phyloP scores from a whole-genome alignment of 2,113 vertebrate species.

The Erinaceus europaeus region DNA sequence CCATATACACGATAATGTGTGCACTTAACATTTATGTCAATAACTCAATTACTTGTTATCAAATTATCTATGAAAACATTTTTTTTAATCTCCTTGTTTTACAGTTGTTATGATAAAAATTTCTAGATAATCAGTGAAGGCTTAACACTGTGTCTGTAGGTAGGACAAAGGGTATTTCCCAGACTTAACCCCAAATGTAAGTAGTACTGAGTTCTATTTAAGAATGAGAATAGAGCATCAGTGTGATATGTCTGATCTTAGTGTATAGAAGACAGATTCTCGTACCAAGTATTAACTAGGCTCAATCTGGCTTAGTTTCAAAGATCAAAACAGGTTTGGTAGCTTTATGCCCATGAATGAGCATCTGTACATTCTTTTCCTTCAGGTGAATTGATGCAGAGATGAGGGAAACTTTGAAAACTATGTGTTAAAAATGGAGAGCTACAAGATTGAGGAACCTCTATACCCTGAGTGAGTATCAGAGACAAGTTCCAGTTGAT shows the following conservation, averaged over 20 bases:
- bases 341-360: too few species aligned
- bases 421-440: neutral
- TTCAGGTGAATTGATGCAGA: neutral
- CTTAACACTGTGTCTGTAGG: neutral
- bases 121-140: neutral
- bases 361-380: neutral
- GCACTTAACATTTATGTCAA: too few species aligned
- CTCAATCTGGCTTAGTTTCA: too few species aligned
- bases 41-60: neutral
- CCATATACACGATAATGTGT: too few species aligned
- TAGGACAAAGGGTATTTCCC: neutral
- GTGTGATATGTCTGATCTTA: neutral
- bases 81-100: neutral
- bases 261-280: neutral
- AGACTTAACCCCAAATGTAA: too few species aligned
- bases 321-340: too few species aligned
- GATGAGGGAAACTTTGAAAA: neutral
- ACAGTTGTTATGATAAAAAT: neutral
- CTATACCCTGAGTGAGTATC: neutral
- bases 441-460: neutral
- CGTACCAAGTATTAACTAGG: too few species aligned
- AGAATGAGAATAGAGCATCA: neutral
- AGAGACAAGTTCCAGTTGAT: neutral
- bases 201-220: neutral
- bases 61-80: conserved; percentile 31